Evolutionary conservation across 1,140 invertebrate species (phyloP).

Genomic region (Capitella teleta): DNA sequence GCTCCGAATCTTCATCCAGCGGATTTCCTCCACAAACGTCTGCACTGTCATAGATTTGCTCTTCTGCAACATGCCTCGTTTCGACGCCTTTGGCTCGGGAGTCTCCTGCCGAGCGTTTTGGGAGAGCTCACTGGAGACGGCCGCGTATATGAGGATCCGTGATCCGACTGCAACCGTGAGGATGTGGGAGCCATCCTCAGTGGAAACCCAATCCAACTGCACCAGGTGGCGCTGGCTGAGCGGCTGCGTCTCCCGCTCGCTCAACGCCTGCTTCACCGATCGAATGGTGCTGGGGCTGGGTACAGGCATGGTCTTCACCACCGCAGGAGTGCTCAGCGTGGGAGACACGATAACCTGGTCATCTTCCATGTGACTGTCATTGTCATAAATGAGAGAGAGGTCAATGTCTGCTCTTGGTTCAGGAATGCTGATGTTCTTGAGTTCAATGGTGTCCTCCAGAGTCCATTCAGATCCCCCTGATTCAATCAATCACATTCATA

Average conservation of each 20-base stretch:
- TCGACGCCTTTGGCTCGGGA: background rate
- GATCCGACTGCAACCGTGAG: slow-evolving; percentile 91
- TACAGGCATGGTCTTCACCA: slow-evolving; percentile 1
- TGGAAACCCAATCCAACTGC: slow-evolving; percentile 96
- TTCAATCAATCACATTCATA: slow-evolving; percentile 5
- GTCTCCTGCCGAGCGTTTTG: background rate
- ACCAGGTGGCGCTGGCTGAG: slow-evolving; percentile 51
- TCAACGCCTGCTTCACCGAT: slow-evolving; percentile 3
- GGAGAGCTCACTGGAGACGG: slow-evolving; percentile 41
- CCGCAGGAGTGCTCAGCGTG: background rate
- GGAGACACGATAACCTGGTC: background rate
- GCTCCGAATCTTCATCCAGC: slow-evolving; percentile 90
- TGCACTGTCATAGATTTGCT: slow-evolving; percentile 32
- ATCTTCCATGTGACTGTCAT: background rate
- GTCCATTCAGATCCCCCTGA: slow-evolving; percentile 89
- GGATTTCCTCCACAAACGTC: slow-evolving; percentile 33
- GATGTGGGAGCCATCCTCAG: slow-evolving; percentile 96
- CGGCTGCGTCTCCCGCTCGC: slow-evolving; percentile 6
- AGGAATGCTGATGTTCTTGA: slow-evolving; percentile 37
- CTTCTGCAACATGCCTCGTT: slow-evolving; percentile 25
- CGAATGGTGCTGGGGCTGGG: slow-evolving; percentile 8
- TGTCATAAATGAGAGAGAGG: slow-evolving; percentile 18
- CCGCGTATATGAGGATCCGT: slow-evolving; percentile 51
- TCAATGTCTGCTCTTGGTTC: slow-evolving; percentile 37
- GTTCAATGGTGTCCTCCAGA: slow-evolving; percentile 71